phyloP scores from a whole-genome alignment of 2,797 vertebrate species.

The Eulemur rubriventer region DNA sequence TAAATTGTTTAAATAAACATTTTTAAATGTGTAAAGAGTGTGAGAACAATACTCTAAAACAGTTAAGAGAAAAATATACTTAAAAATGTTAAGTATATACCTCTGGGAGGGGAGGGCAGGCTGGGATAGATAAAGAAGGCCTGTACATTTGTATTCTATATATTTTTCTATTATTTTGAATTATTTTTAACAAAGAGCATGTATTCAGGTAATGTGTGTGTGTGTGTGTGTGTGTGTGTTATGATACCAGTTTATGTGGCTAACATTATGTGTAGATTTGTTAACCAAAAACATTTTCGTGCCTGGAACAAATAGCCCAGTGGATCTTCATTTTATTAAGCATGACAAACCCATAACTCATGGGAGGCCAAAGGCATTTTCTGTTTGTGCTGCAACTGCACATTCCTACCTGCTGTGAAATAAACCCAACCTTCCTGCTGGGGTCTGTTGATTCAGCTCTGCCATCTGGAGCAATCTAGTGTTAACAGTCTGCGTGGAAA shows the following conservation, averaged over 20 bases:
- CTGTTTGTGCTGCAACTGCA: slow-evolving; percentile 50
- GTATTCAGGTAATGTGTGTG: background rate
- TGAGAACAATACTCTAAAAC: background rate
- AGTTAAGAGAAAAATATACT: background rate
- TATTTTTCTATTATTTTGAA: background rate
- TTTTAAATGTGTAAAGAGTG: background rate
- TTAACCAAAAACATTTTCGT: background rate
- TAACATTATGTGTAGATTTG: background rate
- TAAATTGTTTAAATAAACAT: background rate
- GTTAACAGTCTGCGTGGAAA: background rate
- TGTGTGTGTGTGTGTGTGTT: background rate
- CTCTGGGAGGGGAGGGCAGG: background rate
- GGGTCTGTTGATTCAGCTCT: slow-evolving; percentile 63
- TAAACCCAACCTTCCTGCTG: slow-evolving; percentile 39
- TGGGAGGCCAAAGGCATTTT: slow-evolving; percentile 41
- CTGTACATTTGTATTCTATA: background rate
- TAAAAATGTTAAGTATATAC: background rate
- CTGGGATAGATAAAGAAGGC: background rate
- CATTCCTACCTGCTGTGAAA: slow-evolving; percentile 65
- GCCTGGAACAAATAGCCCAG: background rate
- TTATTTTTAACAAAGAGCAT: slow-evolving; percentile 34
- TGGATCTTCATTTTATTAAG: slow-evolving; percentile 47
- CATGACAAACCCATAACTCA: background rate
- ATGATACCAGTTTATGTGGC: background rate
- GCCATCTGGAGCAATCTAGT: slow-evolving; percentile 39